A percentile compares a stretch with the other conserved stretches of the same genome.
These are phyloP conservation scores for Thereva nobilitata DNA, from an alignment of 2,888 invertebrate genomes.

Conservation along the genomic window DNA sequence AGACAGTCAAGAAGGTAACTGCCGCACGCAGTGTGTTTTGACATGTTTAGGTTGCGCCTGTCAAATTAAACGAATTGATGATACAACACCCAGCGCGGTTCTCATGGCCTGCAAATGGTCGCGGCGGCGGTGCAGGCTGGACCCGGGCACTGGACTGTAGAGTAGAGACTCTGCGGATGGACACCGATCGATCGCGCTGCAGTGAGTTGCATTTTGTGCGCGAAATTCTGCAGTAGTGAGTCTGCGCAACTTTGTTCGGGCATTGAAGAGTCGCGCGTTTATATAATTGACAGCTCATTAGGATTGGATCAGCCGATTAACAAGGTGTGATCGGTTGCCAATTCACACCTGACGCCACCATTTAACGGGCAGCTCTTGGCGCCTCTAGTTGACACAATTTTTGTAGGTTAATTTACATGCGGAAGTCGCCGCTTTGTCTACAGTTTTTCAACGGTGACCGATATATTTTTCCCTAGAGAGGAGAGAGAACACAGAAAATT, in stretches of 20 bases:
- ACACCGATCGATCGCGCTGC: conserved; percentile 6
- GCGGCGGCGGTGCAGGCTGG: conserved; percentile 20
- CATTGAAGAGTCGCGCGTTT: conserved; percentile 10
- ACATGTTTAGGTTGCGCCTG: conserved; percentile 61
- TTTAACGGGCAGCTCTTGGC: neutral
- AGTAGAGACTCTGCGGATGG: too few relatives aligned
- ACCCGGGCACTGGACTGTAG: neutral
- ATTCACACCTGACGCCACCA: neutral
- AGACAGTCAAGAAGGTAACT: conserved; percentile 44
- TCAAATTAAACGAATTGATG: conserved; percentile 61
- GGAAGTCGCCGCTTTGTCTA: neutral
- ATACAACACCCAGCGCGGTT: conserved; percentile 60
- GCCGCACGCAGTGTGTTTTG: conserved; percentile 57
- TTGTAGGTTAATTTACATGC: neutral
- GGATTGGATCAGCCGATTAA: neutral
- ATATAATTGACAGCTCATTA: conserved; percentile 17
- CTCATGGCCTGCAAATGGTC: conserved; percentile 49
- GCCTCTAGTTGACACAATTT: conserved; percentile 6
- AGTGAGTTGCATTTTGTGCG: conserved; percentile 1
- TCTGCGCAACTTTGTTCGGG: neutral
- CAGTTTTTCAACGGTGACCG: too few relatives aligned
- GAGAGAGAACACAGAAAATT: too few relatives aligned
- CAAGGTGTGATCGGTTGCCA: neutral
- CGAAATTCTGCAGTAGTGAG: neutral
- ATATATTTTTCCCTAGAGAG: too few relatives aligned